A percentile compares a stretch with the other conserved stretches of the same genome.
phyloP scores from a whole-genome alignment of 2,113 vertebrate species.

The Chrysochloris asiatica region DNA sequence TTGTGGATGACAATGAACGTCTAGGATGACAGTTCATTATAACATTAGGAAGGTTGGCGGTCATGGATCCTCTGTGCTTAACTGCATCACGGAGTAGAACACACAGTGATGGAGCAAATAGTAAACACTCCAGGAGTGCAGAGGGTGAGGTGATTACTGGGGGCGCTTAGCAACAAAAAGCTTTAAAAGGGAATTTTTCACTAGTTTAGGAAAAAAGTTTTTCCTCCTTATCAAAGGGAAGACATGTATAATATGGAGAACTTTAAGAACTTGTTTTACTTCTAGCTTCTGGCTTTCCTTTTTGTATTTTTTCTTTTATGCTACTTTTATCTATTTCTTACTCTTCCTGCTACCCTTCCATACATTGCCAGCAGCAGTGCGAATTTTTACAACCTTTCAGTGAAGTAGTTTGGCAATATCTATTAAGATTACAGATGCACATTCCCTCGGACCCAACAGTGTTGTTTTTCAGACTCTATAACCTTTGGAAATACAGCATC shows the following conservation, averaged over 20 bases:
- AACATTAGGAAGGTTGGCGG: neutral
- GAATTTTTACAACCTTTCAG: neutral
- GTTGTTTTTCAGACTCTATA: neutral
- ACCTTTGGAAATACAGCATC: neutral
- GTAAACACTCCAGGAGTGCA: neutral
- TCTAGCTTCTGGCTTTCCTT: neutral
- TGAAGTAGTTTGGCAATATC: neutral
- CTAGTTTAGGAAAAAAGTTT: neutral
- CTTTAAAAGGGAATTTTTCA: neutral
- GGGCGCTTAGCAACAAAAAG: neutral
- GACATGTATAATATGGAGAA: neutral
- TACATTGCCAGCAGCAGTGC: neutral
- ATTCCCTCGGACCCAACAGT: neutral
- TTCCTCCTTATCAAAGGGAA: neutral
- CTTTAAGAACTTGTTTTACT: neutral
- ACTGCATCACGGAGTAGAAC: neutral
- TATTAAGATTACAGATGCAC: neutral
- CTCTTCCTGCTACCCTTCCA: neutral
- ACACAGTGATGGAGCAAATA: neutral
- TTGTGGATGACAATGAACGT: neutral
- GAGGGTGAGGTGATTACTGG: neutral
- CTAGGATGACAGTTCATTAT: neutral
- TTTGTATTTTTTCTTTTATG: neutral
- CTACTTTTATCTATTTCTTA: neutral
- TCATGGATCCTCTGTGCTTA: neutral